These are phyloP conservation scores for Temnothorax rugatulus DNA, from an alignment of 2,888 invertebrate genomes.

Conservation along the genomic window DNA sequence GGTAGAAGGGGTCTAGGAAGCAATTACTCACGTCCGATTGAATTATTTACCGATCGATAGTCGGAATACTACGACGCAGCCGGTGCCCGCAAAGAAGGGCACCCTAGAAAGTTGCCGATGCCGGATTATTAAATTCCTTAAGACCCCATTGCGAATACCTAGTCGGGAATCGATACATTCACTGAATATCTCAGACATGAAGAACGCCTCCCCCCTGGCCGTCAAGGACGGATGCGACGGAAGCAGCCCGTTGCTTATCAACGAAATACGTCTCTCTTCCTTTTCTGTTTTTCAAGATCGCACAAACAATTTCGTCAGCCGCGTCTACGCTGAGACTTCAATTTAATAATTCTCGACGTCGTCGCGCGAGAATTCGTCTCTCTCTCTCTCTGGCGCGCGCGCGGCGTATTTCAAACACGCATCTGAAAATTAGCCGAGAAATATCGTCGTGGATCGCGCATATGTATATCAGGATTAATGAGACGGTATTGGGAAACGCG, in stretches of 20 bases:
- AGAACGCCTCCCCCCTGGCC: constrained; percentile 68
- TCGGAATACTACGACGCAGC: constrained; percentile 71
- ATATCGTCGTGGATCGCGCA: constrained; percentile 30
- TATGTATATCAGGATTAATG: constrained; percentile 40
- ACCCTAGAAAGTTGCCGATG: constrained; percentile 83
- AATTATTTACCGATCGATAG: constrained; percentile 81
- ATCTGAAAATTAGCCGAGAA: constrained; percentile 44
- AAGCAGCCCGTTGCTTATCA: constrained; percentile 46
- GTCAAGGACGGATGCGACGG: constrained; percentile 56
- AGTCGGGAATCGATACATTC: constrained; percentile 85
- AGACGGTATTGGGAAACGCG: constrained; percentile 47
- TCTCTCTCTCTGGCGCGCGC: background rate
- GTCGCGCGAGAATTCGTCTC: constrained; percentile 13
- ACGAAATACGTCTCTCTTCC: constrained; percentile 32
- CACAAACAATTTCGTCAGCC: constrained; percentile 10
- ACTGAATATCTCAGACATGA: constrained; percentile 84
- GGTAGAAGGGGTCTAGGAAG: constrained; percentile 54
- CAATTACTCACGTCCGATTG: constrained; percentile 79
- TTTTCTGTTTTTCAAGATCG: constrained; percentile 16
- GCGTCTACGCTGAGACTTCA: constrained; percentile 9
- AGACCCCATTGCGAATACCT: constrained; percentile 85
- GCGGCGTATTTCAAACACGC: constrained; percentile 12
- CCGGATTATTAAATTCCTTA: constrained; percentile 86
- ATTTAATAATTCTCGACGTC: constrained; percentile 48
- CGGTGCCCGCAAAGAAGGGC: constrained; percentile 77